Evolutionary conservation across 2,113 vertebrate genomes (phyloP).

Genomic region (Hyaena hyaena): DNA sequence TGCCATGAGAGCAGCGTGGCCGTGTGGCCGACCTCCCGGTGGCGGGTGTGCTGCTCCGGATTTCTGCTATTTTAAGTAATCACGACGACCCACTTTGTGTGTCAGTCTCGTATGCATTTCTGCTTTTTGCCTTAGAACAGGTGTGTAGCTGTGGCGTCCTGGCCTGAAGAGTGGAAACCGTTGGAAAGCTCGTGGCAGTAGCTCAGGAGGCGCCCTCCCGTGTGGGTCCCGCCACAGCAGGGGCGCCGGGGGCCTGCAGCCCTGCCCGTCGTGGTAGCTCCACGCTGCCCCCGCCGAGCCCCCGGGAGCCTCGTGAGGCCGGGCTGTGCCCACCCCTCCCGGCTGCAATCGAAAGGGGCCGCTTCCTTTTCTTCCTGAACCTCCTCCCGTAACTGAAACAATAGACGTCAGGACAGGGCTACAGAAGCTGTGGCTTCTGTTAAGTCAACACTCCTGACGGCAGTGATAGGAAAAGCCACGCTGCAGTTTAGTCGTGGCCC

Average conservation of each 20-base stretch:
- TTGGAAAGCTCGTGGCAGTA: background rate
- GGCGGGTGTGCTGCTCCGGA: background rate
- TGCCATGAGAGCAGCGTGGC: rapidly evolving
- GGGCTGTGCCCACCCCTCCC: background rate
- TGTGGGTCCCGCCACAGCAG: background rate
- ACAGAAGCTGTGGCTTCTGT: background rate
- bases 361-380: background rate
- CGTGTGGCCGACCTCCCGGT: background rate
- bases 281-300: background rate
- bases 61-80: background rate
- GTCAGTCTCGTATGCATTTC: background rate
- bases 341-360: background rate
- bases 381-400: background rate
- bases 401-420: background rate
- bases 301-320: background rate
- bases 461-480: background rate
- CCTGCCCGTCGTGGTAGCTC: rapidly evolving
- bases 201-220: background rate
- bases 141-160: background rate
- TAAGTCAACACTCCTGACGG: background rate
- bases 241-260: background rate
- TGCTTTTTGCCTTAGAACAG: background rate
- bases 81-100: background rate
- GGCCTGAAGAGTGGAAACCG: background rate
- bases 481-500: background rate